phyloP scores from a whole-genome alignment of 2,888 invertebrate species.

The Parnassius apollo region DNA sequence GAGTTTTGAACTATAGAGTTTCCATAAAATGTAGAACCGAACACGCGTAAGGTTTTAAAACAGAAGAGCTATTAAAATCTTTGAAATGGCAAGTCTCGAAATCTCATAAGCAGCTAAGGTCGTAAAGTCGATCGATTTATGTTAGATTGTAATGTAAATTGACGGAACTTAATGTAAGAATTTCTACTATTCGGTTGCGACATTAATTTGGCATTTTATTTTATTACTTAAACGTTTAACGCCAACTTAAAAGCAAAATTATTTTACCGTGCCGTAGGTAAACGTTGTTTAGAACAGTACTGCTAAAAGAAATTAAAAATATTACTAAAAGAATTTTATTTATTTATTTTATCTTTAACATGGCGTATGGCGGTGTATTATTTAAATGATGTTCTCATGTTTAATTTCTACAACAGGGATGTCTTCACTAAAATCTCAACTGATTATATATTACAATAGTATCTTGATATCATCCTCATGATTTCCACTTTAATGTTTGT shows the following conservation, averaged over 20 bases:
- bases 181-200: constrained; percentile 27
- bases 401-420: too few relatives aligned
- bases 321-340: too few relatives aligned
- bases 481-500: too few relatives aligned
- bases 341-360: too few relatives aligned
- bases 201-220: constrained; percentile 29
- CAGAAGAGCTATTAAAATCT: constrained; percentile 68
- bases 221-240: constrained; percentile 6
- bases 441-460: too few relatives aligned
- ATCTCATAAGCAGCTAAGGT: constrained; percentile 59
- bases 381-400: too few relatives aligned
- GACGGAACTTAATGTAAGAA: constrained; percentile 34
- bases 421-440: too few relatives aligned
- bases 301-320: too few relatives aligned
- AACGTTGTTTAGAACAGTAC: background rate
- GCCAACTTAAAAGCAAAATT: background rate
- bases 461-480: too few relatives aligned
- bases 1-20: constrained; percentile 54
- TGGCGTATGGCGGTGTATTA: too few relatives aligned
- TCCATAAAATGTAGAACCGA: constrained; percentile 51
- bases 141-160: constrained; percentile 41
- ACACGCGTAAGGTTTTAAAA: constrained; percentile 40
- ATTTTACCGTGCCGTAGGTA: background rate
- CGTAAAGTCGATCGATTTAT: constrained; percentile 69
- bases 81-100: constrained; percentile 62